Conservation (phyloP, 2,888 invertebrate species). For the Pterostichus niger region DNA sequence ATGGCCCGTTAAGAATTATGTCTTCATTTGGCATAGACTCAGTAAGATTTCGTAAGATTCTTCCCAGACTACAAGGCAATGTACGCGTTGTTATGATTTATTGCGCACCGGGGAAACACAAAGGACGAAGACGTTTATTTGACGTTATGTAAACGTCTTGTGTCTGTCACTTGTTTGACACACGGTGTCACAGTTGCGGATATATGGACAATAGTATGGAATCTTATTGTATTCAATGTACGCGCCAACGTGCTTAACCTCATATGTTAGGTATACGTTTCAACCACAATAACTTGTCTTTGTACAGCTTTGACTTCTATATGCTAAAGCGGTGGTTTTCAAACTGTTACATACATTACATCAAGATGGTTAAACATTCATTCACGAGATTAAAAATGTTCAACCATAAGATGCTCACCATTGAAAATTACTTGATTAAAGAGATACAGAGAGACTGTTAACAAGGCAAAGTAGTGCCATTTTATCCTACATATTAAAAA, state of each 20-base stretch:
- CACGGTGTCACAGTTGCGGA: slow-evolving; percentile 46
- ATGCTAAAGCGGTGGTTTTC: too few species aligned
- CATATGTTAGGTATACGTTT: neutral
- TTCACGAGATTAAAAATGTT: too few species aligned
- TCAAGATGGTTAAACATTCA: too few species aligned
- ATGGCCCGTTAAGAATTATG: slow-evolving; percentile 23
- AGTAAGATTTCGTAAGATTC: neutral
- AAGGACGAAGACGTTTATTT: slow-evolving; percentile 31
- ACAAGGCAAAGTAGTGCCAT: too few species aligned
- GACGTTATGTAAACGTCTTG: slow-evolving; percentile 44
- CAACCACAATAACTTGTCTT: too few species aligned
- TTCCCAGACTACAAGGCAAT: neutral
- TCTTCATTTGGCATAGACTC: slow-evolving; percentile 1
- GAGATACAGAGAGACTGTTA: too few species aligned
- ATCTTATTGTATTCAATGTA: slow-evolving; percentile 53
- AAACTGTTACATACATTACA: too few species aligned
- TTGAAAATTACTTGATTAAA: too few species aligned
- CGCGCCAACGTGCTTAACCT: slow-evolving; percentile 39
- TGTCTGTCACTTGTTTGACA: slow-evolving; percentile 45
- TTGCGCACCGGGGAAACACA: neutral
- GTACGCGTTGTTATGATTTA: slow-evolving; percentile 20
- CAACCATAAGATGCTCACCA: too few species aligned
- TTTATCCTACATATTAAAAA: too few species aligned
- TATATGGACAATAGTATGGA: slow-evolving; percentile 58
- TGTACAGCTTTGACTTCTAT: too few species aligned